These are phyloP conservation scores for Cettia cetti DNA, from an alignment of 2,113 vertebrate genomes.

Conservation along the genomic window DNA sequence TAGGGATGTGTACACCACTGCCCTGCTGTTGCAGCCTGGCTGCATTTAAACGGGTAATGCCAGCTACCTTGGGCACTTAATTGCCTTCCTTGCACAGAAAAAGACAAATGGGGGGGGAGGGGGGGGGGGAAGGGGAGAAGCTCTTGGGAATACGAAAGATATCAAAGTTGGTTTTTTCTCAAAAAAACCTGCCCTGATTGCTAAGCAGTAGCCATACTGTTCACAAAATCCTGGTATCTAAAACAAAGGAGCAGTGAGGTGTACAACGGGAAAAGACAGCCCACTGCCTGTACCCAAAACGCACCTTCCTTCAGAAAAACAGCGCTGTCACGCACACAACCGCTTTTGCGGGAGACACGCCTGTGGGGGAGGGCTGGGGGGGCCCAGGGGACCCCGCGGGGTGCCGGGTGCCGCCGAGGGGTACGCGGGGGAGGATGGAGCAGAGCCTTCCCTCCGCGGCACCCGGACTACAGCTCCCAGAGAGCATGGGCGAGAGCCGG, in stretches of 20 bases:
- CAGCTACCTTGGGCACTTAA: not conserved
- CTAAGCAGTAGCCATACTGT: not conserved
- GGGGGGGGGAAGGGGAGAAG: not conserved
- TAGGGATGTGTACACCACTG: fast-evolving
- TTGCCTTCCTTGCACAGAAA: not conserved
- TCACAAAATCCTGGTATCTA: not conserved
- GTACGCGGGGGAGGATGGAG: constrained; percentile 30
- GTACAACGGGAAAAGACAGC: not conserved
- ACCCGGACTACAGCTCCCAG: constrained; percentile 56
- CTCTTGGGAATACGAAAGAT: not conserved
- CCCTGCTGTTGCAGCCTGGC: not conserved
- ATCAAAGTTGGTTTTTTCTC: not conserved
- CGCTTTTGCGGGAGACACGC: not conserved
- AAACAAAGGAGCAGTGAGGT: not conserved
- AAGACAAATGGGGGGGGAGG: not conserved
- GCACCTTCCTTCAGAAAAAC: not conserved
- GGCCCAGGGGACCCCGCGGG: not conserved
- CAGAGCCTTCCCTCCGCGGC: not conserved
- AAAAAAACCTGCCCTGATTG: not conserved
- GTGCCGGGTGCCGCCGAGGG: not conserved
- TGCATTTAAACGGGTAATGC: not conserved
- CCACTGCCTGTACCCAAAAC: not conserved
- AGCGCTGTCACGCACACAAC: not conserved
- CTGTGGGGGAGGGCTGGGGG: not conserved
- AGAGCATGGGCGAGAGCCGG: not conserved